These are phyloP conservation scores for Spisula solida DNA, from an alignment of 2,888 invertebrate species.

Conservation along the genomic window DNA sequence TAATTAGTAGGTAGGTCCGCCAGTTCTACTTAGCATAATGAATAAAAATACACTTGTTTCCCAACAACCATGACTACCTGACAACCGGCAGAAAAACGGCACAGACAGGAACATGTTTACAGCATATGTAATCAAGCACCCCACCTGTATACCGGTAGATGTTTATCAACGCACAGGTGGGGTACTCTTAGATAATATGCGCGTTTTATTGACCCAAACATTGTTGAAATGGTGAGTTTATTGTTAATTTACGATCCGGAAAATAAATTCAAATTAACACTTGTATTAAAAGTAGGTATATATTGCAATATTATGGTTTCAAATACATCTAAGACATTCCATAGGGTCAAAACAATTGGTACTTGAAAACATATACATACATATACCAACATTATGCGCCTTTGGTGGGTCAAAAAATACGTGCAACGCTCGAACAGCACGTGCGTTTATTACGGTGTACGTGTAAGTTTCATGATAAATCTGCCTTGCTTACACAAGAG, in stretches of 20 bases:
- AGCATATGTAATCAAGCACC: background rate
- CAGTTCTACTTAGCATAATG: background rate
- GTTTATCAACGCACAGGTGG: constrained; percentile 40
- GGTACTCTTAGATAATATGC: constrained; percentile 37
- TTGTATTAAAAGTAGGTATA: constrained; percentile 56
- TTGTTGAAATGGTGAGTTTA: constrained; percentile 49
- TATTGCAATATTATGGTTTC: constrained; percentile 48
- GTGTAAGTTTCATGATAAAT: background rate
- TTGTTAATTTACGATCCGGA: constrained; percentile 58
- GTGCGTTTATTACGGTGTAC: background rate
- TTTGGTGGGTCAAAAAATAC: background rate
- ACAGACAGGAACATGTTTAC: background rate
- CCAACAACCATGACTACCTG: background rate
- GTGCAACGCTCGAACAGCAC: background rate
- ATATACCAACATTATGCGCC: background rate
- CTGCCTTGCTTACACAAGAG: background rate
- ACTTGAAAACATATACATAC: constrained; percentile 33
- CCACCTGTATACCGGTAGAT: constrained; percentile 41
- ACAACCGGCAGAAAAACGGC: background rate
- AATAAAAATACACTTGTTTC: background rate
- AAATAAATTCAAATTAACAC: constrained; percentile 67
- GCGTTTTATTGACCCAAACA: constrained; percentile 44
- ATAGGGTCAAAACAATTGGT: constrained; percentile 52
- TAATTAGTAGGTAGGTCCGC: background rate
- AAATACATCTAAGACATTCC: constrained; percentile 34